These are phyloP conservation scores for Tyrophagus putrescentiae DNA, from an alignment of 1,140 invertebrate species.

Conservation along the genomic window DNA sequence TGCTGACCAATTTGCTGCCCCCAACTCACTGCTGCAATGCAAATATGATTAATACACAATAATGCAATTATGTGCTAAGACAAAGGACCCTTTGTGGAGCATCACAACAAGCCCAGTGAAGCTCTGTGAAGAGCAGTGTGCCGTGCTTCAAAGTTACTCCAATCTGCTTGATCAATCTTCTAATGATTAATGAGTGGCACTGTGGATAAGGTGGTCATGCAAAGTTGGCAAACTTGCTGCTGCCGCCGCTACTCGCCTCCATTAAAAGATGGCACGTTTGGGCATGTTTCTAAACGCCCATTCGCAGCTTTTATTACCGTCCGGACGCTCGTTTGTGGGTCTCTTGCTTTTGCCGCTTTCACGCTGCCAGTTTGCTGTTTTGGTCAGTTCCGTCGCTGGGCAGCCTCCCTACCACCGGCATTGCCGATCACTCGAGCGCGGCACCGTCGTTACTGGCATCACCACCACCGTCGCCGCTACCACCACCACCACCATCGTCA, in stretches of 20 bases:
- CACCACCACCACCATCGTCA: neutral
- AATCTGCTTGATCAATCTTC: conserved; percentile 23
- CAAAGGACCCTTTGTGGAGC: neutral
- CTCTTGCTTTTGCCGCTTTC: neutral
- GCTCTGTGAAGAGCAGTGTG: too few relatives aligned
- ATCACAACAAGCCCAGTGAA: too few relatives aligned
- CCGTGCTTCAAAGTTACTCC: conserved; percentile 8
- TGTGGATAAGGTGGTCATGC: neutral
- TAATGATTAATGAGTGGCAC: conserved; percentile 3
- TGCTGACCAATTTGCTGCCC: neutral
- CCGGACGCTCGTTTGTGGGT: conserved; percentile 2
- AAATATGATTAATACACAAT: conserved; percentile 15
- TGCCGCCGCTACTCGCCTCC: neutral
- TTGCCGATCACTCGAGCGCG: neutral
- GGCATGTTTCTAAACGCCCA: conserved; percentile 10
- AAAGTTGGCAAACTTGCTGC: conserved; percentile 6
- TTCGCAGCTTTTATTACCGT: conserved; percentile 15
- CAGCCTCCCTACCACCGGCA: neutral
- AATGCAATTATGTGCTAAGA: conserved; percentile 8
- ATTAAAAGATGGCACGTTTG: conserved; percentile 10
- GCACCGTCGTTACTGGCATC: too few relatives aligned
- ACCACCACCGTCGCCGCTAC: neutral
- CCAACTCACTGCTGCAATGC: neutral
- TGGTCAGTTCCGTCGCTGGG: neutral
- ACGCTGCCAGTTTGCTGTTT: too few relatives aligned